phyloP scores from a whole-genome alignment of 2,888 invertebrate genomes.

The Andrena fulva region DNA sequence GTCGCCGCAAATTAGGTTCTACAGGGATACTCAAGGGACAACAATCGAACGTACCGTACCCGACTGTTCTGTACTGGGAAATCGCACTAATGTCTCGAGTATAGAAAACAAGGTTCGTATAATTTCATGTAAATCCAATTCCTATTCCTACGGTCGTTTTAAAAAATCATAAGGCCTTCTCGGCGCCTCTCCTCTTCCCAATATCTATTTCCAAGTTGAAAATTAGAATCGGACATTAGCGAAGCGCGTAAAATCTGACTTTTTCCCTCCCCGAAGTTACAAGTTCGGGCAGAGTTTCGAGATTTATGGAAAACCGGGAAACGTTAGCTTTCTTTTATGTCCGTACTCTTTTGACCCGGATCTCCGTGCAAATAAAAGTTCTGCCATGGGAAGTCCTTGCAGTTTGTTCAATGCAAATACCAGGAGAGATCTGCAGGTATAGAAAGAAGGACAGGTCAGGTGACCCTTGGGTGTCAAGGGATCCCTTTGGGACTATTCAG shows the following conservation, averaged over 20 bases:
- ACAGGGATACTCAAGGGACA: conserved; percentile 86
- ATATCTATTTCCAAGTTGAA: neutral
- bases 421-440: conserved; percentile 70
- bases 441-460: conserved; percentile 75
- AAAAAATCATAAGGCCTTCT: neutral
- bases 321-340: conserved; percentile 42
- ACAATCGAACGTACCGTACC: conserved; percentile 86
- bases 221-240: neutral
- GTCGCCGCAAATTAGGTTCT: conserved; percentile 87
- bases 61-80: conserved; percentile 81
- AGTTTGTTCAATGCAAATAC: conserved; percentile 78
- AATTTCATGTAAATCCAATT: neutral
- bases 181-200: neutral
- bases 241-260: conserved; percentile 3
- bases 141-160: neutral
- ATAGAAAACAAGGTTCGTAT: conserved; percentile 80
- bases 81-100: conserved; percentile 81
- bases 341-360: conserved; percentile 44
- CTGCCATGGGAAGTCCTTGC: conserved; percentile 59
- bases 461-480: conserved; percentile 80
- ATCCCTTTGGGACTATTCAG: conserved; percentile 80
- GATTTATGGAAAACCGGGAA: conserved; percentile 47
- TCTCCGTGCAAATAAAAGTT: conserved; percentile 70
- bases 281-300: conserved; percentile 29
- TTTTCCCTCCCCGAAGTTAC: conserved; percentile 11